These are phyloP conservation scores for Odobenus rosmarus DNA, from an alignment of 2,113 vertebrate species.

Conservation along the genomic window DNA sequence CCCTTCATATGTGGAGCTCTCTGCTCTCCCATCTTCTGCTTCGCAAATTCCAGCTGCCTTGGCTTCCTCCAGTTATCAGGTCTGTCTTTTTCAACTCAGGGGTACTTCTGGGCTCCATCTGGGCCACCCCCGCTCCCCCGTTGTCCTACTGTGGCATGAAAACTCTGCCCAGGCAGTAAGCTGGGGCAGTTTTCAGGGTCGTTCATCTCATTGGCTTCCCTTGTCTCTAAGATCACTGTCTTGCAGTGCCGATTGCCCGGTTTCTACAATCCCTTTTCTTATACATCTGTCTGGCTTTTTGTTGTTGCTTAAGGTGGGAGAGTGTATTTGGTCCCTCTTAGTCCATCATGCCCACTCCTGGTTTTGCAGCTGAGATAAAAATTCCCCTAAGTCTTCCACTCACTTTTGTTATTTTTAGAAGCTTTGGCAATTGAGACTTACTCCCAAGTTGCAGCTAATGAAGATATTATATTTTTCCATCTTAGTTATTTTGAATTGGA, in stretches of 20 bases:
- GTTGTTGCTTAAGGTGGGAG: background rate
- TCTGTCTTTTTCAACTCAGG: background rate
- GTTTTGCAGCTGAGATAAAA: background rate
- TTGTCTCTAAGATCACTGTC: background rate
- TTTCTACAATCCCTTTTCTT: background rate
- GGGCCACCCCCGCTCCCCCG: background rate
- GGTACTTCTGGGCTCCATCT: background rate
- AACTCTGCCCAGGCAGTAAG: background rate
- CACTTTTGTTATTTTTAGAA: background rate
- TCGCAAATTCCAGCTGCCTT: background rate
- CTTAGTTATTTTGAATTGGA: background rate
- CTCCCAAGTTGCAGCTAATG: background rate
- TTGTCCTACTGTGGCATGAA: background rate
- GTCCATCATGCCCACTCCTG: background rate
- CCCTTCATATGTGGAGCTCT: background rate
- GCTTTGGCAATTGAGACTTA: slow-evolving; percentile 5
- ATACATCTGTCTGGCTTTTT: background rate
- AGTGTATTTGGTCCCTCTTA: background rate
- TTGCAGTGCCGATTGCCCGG: rapidly evolving
- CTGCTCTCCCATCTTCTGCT: background rate
- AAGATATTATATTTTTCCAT: background rate
- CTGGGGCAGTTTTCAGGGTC: background rate
- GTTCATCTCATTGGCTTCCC: background rate
- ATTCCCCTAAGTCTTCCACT: background rate
- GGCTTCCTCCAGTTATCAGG: background rate